Percentiles rank a stretch among this genome's conserved stretches.
phyloP scores from a whole-genome alignment of 2,797 vertebrate genomes.

The Brachymystax lenok region DNA sequence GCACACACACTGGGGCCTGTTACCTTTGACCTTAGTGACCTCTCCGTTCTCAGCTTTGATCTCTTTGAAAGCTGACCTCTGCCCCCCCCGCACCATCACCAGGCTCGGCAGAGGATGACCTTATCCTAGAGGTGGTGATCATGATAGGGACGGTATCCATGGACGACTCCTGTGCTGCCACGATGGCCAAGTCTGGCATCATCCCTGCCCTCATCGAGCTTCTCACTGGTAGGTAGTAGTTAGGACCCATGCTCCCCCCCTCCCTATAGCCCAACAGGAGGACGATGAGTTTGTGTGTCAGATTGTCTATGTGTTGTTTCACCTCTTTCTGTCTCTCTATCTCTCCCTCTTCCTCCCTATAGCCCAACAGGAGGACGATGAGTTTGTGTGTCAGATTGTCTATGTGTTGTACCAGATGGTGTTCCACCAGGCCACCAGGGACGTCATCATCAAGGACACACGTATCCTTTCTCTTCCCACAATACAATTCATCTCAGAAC shows the following conservation, averaged over 20 bases:
- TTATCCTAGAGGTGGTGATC: conserved; percentile 92
- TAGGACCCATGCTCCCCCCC: background rate
- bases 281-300: conserved; percentile 65
- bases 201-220: conserved; percentile 94
- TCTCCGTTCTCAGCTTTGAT: background rate
- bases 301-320: conserved; percentile 95
- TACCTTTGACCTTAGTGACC: conserved; percentile 24
- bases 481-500: background rate
- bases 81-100: conserved; percentile 9
- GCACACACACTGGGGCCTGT: background rate
- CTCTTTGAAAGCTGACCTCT: conserved; percentile 14
- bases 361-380: conserved; percentile 40
- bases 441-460: conserved; percentile 96
- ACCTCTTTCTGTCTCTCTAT: too few relatives aligned
- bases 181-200: conserved; percentile 95
- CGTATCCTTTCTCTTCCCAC: conserved; percentile 84
- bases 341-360: too few relatives aligned
- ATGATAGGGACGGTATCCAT: conserved; percentile 97
- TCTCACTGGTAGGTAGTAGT: conserved; percentile 80
- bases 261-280: too few relatives aligned
- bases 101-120: conserved; percentile 92
- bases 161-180: conserved; percentile 92
- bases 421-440: conserved; percentile 95
- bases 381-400: conserved; percentile 88
- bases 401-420: conserved; percentile 99